Base-by-base conservation (phyloP, 2,113 vertebrate species). In the Phaethornis superciliosus region DNA sequence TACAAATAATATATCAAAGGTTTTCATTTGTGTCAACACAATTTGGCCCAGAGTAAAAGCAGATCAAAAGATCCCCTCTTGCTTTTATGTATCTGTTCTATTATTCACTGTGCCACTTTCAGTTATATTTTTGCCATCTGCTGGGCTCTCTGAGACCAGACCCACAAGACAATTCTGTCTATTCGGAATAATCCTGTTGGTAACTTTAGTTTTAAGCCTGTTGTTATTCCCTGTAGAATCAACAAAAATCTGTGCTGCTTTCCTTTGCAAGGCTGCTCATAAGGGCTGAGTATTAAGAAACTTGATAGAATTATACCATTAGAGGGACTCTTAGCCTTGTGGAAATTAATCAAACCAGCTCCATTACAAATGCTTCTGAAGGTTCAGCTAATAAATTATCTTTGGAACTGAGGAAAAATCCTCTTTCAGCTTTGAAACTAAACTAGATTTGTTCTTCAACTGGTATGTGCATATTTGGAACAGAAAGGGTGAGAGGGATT, bases 391-490 rank as follows among this genome's bases (percentile, higher is more conserved):
- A 3, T 6, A 81, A 56, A 42, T 4, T 8, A 6, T 60, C 14
- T 87, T 67, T 40, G 15, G 9, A 54, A 6, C 7, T 42, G 10
- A 78, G 15, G 32, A 58, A 74, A 59, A 63, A 16, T n/a, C 9
- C 8, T 58, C 3, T 67, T 79, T 51, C 28, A 52, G 5, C 6
- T 74, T 37, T 60, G 37, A 32, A 94, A 49, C 7, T 52, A 30
- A 47, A 59, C 11, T 37, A 49, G 22, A 23, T 3, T 52, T 7
- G 49, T 42, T 35, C 33, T 64, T 33, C 6, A 35, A 35, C 21
- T 64, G 44, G 3, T 16, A 4, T 2, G 0, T 24, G 26, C 1
- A 0, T 49, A 17, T 62, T 63, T 56, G 20, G 28, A 82, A 67
- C 4, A 33, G 19, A 28, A 76, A 42, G 7, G 28, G 17, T 46